Evolutionary conservation across 2,113 vertebrate species (phyloP).

Genomic region (Brachyistius frenatus): DNA sequence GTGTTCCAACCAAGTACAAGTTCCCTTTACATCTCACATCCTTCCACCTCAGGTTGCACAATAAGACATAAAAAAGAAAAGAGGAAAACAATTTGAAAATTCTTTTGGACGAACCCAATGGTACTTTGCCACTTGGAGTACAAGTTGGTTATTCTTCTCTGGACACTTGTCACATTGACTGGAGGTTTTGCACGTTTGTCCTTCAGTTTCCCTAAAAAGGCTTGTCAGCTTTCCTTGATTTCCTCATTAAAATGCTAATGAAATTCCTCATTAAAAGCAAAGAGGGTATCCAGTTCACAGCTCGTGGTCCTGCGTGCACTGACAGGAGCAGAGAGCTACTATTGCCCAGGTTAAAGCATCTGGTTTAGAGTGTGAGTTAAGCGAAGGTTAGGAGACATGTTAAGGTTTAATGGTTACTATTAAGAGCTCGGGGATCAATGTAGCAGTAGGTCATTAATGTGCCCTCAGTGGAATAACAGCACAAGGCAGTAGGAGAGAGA

Average conservation of each 20-base stretch:
- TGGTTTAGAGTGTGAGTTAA: constrained; percentile 48
- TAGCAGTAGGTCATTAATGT: constrained; percentile 34
- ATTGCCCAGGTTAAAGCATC: constrained; percentile 56
- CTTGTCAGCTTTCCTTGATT: constrained; percentile 60
- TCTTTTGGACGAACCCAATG: not conserved
- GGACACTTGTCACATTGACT: constrained; percentile 35
- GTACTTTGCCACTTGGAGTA: constrained; percentile 4
- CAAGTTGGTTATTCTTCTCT: constrained; percentile 25
- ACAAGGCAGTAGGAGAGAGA: constrained; percentile 39
- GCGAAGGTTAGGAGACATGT: constrained; percentile 56
- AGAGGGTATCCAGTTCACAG: constrained; percentile 43
- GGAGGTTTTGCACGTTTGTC: constrained; percentile 45
- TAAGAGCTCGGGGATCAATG: constrained; percentile 31
- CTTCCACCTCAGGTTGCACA: not conserved
- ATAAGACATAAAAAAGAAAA: not conserved
- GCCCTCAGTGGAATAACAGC: constrained; percentile 26
- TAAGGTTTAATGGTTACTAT: constrained; percentile 58
- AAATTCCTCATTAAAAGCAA: constrained; percentile 71
- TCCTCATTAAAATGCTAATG: constrained; percentile 74
- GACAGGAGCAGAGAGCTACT: constrained; percentile 30
- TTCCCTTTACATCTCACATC: not conserved
- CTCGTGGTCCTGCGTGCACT: not conserved
- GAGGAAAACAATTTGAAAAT: not conserved
- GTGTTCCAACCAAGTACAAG: not conserved
- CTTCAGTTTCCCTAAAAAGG: constrained; percentile 48